Base-by-base conservation (phyloP, 2,113 vertebrate genomes). In the Proteles cristata region DNA sequence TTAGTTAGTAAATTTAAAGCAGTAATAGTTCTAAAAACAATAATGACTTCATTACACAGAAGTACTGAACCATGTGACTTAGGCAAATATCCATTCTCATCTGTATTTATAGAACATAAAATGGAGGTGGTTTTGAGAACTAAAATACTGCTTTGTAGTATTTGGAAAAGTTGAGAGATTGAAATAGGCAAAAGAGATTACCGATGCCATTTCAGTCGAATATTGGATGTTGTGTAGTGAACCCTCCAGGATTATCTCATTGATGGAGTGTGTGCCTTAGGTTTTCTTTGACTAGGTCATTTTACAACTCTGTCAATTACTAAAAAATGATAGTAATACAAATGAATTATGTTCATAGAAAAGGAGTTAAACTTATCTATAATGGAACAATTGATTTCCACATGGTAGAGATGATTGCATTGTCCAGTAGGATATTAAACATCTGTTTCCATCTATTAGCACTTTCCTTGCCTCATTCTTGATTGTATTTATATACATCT, bases 401-500 rank as follows among this genome's bases (percentile, higher is more conserved):
- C 23, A 61, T 53, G 76, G 5, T 80, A 53, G 68, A 84, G 31
- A 26, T 96, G 61, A 63, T 81, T 89, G 14, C 23, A 25, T 91
- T 95, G 74, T 91, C 23, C 16, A 35, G 3, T 87, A 16, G 73
- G 39, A 31, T 53, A 73, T 50, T 90, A 94, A 92, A 45, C 31
- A 81, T 11, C 43, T 93, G 35, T 58, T 92, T 94, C 35, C 31
- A 45, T 79, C 63, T 55, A 69, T n/a, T 74, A 91, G 45, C 50
- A 94, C 92, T 85, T 96, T 82, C 7, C 15, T 97, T 66, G 90
- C 58, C 31, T 95, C 25, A 83, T 94, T 96, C 71, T 11, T 95
- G 76, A 81, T 91, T 86, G 16, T 50, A 84, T 87, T 80, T 95
- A 43, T 87, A 15, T 50, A 31, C 58, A 17, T 77, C 61, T 73